Evolutionary conservation across 2,113 vertebrate genomes (phyloP).

Genomic region (Phoenicopterus ruber): DNA sequence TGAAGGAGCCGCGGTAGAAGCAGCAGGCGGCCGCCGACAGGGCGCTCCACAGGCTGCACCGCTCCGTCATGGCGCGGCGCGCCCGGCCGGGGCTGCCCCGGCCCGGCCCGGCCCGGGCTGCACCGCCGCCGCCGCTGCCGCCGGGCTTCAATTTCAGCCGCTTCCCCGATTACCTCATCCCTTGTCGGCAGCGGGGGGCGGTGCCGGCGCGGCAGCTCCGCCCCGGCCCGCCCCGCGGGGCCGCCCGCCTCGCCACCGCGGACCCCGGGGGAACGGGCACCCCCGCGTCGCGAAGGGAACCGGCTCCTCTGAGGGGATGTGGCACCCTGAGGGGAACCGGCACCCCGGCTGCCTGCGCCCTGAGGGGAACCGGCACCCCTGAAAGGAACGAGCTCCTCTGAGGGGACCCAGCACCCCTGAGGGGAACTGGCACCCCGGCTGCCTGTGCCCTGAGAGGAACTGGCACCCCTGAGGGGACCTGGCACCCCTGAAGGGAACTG

Average conservation of each 20-base stretch:
- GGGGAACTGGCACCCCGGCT: not conserved
- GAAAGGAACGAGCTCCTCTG: not conserved
- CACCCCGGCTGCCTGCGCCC: not conserved
- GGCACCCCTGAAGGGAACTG: not conserved
- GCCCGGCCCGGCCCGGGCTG: not conserved
- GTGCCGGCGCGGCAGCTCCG: slow-evolving; percentile 55
- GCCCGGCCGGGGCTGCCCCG: slow-evolving; percentile 1
- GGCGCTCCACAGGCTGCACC: slow-evolving; percentile 97
- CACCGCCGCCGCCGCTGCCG: slow-evolving; percentile 52
- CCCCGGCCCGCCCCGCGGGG: slow-evolving; percentile 3
- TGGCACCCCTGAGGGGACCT: not conserved
- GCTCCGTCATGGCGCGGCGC: slow-evolving; percentile 84
- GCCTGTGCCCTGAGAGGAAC: not conserved
- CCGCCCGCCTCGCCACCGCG: not conserved
- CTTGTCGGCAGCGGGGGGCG: slow-evolving; percentile 60
- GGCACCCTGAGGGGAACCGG: not conserved
- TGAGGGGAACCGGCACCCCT: no score
- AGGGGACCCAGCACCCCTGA: not conserved
- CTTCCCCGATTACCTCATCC: slow-evolving; percentile 81
- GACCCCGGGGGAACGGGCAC: not conserved
- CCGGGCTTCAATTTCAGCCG: slow-evolving; percentile 68
- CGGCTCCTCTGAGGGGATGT: not conserved
- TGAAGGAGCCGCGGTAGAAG: slow-evolving; percentile 97
- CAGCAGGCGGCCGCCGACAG: slow-evolving; percentile 97
- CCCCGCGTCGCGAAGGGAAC: not conserved